Conservation (phyloP, 2,888 invertebrate genomes). For the Ochropacha duplaris region DNA sequence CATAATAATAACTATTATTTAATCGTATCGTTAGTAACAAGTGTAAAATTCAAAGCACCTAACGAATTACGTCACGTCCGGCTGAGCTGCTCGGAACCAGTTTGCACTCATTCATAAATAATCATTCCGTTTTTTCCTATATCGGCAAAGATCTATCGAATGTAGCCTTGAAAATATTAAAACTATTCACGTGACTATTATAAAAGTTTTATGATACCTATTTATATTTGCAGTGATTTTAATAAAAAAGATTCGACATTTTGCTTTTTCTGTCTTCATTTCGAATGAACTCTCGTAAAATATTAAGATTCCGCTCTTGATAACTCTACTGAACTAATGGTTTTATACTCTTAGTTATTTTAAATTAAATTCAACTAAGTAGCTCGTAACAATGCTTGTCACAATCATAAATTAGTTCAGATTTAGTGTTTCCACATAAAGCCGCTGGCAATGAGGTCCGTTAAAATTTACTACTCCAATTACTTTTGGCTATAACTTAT, state of each 20-base stretch:
- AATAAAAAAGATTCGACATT: not conserved
- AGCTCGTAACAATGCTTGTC: not conserved
- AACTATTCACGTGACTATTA: constrained; percentile 19
- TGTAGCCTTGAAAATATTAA: constrained; percentile 25
- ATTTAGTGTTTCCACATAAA: not conserved
- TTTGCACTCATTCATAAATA: constrained; percentile 41
- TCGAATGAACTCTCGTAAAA: not conserved
- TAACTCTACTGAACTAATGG: not conserved
- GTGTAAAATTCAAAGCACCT: constrained; percentile 16
- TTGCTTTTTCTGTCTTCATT: not conserved
- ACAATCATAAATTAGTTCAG: not conserved
- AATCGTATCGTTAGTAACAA: constrained; percentile 8
- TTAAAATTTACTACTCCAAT: constrained; percentile 16
- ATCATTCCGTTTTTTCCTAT: constrained; percentile 36
- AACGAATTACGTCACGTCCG: constrained; percentile 25
- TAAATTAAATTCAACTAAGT: not conserved
- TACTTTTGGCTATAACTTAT: constrained; percentile 19
- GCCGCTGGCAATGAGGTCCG: not conserved
- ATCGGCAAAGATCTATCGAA: constrained; percentile 23
- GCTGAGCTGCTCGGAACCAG: constrained; percentile 29
- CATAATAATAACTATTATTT: not conserved
- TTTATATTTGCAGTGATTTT: not conserved
- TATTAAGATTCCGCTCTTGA: not conserved
- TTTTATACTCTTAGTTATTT: not conserved
- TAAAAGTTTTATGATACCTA: constrained; percentile 1